Evolutionary conservation across 1,140 invertebrate genomes (phyloP).

Genomic region (Drosophila teissieri): DNA sequence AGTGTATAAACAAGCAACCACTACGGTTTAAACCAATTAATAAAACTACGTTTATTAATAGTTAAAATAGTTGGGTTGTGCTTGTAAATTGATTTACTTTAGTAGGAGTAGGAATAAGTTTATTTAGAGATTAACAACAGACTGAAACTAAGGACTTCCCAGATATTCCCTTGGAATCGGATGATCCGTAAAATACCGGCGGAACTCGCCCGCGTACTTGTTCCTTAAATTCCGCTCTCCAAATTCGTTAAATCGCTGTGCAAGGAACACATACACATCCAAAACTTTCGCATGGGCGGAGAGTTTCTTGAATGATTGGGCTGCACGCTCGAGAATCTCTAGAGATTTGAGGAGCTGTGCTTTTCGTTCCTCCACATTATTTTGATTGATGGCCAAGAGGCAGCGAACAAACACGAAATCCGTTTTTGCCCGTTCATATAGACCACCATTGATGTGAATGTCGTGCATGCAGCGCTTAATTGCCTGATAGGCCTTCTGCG

Average conservation of each 20-base stretch:
- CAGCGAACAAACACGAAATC: conserved; percentile 87
- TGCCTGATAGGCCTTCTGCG: conserved; percentile 89
- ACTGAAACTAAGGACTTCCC: conserved; percentile 50
- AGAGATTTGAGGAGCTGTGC: conserved; percentile 88
- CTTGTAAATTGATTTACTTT: neutral
- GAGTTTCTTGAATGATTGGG: conserved; percentile 89
- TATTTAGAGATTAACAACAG: conserved; percentile 33
- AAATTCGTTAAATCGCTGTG: conserved; percentile 89
- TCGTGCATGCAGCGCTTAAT: conserved; percentile 89
- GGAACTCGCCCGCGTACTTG: conserved; percentile 90
- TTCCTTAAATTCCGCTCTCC: conserved; percentile 88
- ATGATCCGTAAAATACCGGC: conserved; percentile 89
- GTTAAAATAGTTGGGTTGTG: conserved; percentile 24
- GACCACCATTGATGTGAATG: conserved; percentile 92
- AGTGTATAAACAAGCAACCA: conserved; percentile 57
- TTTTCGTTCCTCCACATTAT: conserved; percentile 84
- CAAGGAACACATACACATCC: conserved; percentile 87
- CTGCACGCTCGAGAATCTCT: conserved; percentile 88
- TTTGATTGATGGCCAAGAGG: conserved; percentile 87
- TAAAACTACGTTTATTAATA: conserved; percentile 76
- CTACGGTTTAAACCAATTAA: conserved; percentile 71
- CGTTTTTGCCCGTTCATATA: conserved; percentile 90
- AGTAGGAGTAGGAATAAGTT: neutral
- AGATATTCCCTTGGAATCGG: conserved; percentile 83
- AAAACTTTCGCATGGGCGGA: conserved; percentile 90